Conservation (phyloP, 2,113 vertebrate species). For the Gymnorhina tibicen region DNA sequence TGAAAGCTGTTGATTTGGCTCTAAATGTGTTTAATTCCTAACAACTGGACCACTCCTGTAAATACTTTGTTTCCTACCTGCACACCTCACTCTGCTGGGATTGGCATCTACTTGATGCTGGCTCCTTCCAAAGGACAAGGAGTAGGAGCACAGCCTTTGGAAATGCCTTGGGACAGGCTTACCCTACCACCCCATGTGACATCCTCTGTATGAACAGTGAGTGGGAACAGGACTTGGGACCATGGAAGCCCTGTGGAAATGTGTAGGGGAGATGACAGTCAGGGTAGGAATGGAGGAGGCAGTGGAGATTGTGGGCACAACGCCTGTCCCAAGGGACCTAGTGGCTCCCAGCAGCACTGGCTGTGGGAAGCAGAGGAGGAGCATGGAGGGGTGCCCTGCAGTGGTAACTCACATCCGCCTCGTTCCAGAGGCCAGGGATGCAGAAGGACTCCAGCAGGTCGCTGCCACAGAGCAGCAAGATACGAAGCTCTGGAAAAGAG, state of each 20-base stretch:
- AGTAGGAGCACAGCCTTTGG: not conserved
- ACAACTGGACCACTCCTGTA: not conserved
- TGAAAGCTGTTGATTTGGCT: not conserved
- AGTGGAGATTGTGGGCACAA: not conserved
- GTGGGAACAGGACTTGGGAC: not conserved
- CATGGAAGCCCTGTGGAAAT: not conserved
- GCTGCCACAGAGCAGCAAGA: conserved; percentile 96
- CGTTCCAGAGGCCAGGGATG: conserved; percentile 98
- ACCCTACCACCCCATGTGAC: not conserved
- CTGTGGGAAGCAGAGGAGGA: not conserved
- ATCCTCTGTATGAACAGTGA: fast-evolving
- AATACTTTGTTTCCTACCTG: not conserved
- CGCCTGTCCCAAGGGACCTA: not conserved
- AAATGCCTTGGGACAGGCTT: not conserved
- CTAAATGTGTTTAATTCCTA: not conserved
- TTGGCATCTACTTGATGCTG: not conserved
- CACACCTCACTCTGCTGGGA: not conserved
- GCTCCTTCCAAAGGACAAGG: not conserved
- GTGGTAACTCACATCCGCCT: conserved; percentile 88
- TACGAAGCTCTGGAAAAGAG: conserved; percentile 86
- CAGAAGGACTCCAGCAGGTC: conserved; percentile 98
- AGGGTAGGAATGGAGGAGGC: not conserved
- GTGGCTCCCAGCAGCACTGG: not conserved
- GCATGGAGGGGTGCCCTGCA: fast-evolving
- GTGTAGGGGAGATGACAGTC: not conserved